Evolutionary conservation across 2,888 invertebrate species (phyloP), one percentile per base, ranked within the genome.

Genomic region (Ochlodes sylvanus): DNA sequence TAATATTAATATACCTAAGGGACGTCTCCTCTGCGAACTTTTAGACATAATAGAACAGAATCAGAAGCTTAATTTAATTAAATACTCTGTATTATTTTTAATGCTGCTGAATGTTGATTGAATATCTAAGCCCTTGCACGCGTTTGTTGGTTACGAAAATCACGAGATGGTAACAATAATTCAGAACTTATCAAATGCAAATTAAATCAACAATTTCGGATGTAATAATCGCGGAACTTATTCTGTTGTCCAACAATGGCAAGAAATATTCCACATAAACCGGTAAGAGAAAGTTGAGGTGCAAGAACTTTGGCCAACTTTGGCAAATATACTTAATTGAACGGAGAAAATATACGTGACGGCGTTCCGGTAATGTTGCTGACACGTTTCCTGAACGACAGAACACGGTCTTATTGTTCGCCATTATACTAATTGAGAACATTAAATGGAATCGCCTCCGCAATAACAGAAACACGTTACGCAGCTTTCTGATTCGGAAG

Each of bases 301-400:
- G 44, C 17, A 5, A 27, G 27, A 27, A 27, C 27, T 27, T 27
- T 9, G 12, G 21, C 2, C 19, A 52, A 52, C 52, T 52, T 21
- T 19, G 14, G 52, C 52, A 14, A 21, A 47, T 47, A 47, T 52
- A 27, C 27, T 27, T 27, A 52, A 52, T 52, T 52, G 52, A 52
- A 52, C 52, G 12, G 44, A 52, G 19, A 21, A 52, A 52, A 52
- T 52, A 56, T 56, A 17, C 17, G 57, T 41, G 19, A 57, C 57
- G 41, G 41, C 55, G 34, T 19, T 42, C 12, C 57, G 14, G 41
- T 41, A 57, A 41, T 41, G 41, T 57, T 19, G 41, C 41, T 38
- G 57, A 57, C 57, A 57, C 57, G 57, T 57, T 57, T 57, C 21
- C 14, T 14, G 19, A 57, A 57, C 57, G 57, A 57, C 57, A 21